These are phyloP conservation scores for Aphidius gifuensis DNA, from an alignment of 1,140 invertebrate genomes.

Conservation along the genomic window DNA sequence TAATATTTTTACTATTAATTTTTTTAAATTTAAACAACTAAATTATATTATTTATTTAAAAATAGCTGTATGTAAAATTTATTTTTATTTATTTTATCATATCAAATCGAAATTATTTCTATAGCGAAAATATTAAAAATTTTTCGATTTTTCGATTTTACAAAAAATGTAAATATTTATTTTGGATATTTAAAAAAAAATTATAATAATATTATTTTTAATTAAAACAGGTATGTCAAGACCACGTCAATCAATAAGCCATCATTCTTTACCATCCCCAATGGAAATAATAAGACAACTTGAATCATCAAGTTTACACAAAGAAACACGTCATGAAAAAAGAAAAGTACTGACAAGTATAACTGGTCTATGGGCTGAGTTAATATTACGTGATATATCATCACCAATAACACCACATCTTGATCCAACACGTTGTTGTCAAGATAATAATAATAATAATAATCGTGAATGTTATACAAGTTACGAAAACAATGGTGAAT, in stretches of 20 bases:
- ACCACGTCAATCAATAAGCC: conserved; percentile 57
- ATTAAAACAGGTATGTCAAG: conserved; percentile 57
- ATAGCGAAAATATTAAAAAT: too few relatives aligned
- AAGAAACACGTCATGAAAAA: conserved; percentile 42
- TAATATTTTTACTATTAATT: too few relatives aligned
- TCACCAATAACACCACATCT: conserved; percentile 60
- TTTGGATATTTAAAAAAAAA: background rate
- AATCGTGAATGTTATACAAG: conserved; percentile 58
- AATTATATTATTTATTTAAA: too few relatives aligned
- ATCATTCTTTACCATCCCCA: conserved; percentile 60
- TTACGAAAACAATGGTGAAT: conserved; percentile 45
- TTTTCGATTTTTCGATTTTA: too few relatives aligned
- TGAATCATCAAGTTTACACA: conserved; percentile 31
- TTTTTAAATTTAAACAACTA: too few relatives aligned
- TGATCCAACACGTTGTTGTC: conserved; percentile 37
- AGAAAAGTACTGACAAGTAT: conserved; percentile 76
- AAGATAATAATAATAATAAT: conserved; percentile 16
- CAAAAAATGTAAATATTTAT: too few relatives aligned
- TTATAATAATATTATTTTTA: background rate
- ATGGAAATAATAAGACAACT: conserved; percentile 51
- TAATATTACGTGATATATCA: conserved; percentile 74
- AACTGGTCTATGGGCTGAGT: conserved; percentile 76
- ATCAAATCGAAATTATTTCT: too few relatives aligned
- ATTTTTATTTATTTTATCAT: too few relatives aligned
- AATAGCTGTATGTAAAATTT: too few relatives aligned